Percentiles rank a stretch among this genome's conserved stretches.
Conservation (phyloP, 1,140 invertebrate species). For the Bacillus rossius region DNA sequence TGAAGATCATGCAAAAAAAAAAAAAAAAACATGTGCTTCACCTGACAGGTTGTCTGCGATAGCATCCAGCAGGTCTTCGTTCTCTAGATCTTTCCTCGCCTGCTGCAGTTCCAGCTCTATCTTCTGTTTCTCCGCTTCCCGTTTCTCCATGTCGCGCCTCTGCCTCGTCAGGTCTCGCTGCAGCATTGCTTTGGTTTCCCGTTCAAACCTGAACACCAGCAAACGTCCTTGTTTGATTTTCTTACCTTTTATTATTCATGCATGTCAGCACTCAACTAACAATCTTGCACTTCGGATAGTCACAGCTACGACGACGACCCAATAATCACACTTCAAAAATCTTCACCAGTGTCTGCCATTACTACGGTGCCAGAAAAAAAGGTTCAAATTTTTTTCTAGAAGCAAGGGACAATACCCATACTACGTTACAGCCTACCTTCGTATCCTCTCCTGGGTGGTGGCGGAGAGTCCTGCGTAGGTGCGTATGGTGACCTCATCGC, state of each 20-base stretch:
- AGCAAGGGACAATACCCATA: not conserved
- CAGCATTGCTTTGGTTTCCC: slow-evolving; percentile 65
- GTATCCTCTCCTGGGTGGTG: slow-evolving; percentile 56
- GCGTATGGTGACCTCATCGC: slow-evolving; percentile 28
- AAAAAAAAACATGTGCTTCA: slow-evolving; percentile 10
- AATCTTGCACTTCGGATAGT: no score
- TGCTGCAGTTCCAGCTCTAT: slow-evolving; percentile 55
- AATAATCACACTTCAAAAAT: no score
- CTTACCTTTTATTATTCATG: no score
- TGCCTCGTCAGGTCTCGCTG: slow-evolving; percentile 46
- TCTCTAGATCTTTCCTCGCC: slow-evolving; percentile 58
- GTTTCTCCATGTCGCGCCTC: slow-evolving; percentile 39
- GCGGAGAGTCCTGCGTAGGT: slow-evolving; percentile 53
- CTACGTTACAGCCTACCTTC: slow-evolving; percentile 35
- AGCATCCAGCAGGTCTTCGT: slow-evolving; percentile 52
- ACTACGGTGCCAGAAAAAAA: no score
- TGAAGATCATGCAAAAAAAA: no score
- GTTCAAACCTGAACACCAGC: slow-evolving; percentile 48
- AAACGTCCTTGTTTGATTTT: not conserved
- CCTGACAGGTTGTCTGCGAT: slow-evolving; percentile 46
- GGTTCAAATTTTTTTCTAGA: no score
- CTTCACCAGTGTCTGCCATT: no score
- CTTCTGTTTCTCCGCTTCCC: slow-evolving; percentile 24
- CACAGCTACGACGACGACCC: no score
- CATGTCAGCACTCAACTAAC: no score